These are phyloP conservation scores for Excalfactoria chinensis DNA, from an alignment of 2,113 vertebrate genomes.

Conservation along the genomic window DNA sequence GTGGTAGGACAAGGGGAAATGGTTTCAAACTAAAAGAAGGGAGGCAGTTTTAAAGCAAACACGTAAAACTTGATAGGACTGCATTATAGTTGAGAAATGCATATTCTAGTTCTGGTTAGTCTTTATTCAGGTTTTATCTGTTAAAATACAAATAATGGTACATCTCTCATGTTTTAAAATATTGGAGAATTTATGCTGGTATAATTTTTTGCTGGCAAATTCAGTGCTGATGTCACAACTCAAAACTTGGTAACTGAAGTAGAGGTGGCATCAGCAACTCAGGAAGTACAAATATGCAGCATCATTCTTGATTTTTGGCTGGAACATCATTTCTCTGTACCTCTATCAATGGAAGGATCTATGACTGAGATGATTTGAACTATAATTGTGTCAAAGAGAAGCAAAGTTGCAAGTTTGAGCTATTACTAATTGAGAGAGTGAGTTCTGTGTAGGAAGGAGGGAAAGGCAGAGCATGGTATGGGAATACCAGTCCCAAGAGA, in stretches of 20 bases:
- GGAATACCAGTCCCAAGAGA: background rate
- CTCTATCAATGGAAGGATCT: background rate
- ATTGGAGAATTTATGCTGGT: no score
- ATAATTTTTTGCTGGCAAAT: background rate
- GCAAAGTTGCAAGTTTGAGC: background rate
- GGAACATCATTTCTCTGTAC: background rate
- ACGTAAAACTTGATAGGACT: background rate
- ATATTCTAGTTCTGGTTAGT: background rate
- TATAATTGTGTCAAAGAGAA: background rate
- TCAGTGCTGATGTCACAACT: background rate
- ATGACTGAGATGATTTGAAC: background rate
- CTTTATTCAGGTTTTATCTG: background rate
- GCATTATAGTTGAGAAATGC: background rate
- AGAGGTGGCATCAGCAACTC: background rate
- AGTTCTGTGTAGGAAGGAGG: background rate
- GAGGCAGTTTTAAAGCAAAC: background rate
- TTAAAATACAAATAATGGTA: background rate
- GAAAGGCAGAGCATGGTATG: fast-evolving
- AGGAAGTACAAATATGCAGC: background rate
- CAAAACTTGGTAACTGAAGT: background rate
- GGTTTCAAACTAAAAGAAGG: no score
- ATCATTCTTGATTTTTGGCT: background rate
- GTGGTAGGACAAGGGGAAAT: no score
- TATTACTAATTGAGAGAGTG: background rate
- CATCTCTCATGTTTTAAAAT: background rate